These are phyloP conservation scores for Xiphophorus maculatus DNA, from an alignment of 2,113 vertebrate genomes.

Conservation along the genomic window DNA sequence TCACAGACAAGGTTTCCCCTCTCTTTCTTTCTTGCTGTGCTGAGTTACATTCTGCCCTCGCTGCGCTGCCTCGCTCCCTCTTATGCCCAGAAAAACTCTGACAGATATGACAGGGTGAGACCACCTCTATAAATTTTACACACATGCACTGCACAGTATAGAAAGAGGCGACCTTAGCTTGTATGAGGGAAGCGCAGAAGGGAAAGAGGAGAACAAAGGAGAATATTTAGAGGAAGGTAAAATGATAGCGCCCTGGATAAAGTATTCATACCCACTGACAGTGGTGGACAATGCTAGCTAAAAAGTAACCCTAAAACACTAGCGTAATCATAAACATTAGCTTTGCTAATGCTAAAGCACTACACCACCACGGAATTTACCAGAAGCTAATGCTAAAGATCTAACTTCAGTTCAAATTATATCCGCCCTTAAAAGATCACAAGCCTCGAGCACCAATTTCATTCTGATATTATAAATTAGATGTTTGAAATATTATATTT, in stretches of 20 bases:
- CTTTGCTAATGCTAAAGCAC: no score
- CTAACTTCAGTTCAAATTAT: no score
- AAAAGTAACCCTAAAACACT: no score
- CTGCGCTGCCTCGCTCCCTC: slow-evolving; percentile 8
- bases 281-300: no score
- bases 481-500: no score
- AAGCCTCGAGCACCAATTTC: no score
- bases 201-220: slow-evolving; percentile 17
- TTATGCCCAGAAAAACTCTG: slow-evolving; percentile 28
- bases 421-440: no score
- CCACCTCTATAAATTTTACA: slow-evolving; percentile 14
- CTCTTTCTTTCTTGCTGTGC: slow-evolving; percentile 38
- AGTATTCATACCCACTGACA: background rate
- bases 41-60: slow-evolving; percentile 18
- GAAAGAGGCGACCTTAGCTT: slow-evolving; percentile 23
- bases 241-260: background rate
- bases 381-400: no score
- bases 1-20: slow-evolving; percentile 44
- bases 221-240: background rate
- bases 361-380: no score
- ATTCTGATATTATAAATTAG: no score
- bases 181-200: slow-evolving; percentile 30
- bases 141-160: slow-evolving; percentile 12
- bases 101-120: slow-evolving; percentile 34
- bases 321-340: no score